Percentiles rank a stretch among this genome's conserved stretches.
These are phyloP conservation scores for Helostoma temminkii DNA, from an alignment of 2,797 vertebrate species.

Conservation along the genomic window DNA sequence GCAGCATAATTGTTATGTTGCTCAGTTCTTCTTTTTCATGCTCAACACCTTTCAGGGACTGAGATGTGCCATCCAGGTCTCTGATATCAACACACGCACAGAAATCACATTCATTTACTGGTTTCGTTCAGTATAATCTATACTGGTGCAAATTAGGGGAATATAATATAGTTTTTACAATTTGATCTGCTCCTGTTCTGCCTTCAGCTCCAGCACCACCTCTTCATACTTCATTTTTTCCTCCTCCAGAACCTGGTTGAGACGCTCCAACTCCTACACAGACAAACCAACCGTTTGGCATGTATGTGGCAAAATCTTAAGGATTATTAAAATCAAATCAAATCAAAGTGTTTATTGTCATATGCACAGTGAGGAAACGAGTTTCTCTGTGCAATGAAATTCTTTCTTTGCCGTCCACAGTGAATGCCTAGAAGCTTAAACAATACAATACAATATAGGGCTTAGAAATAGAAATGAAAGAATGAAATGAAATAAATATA, in stretches of 20 bases:
- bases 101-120: background rate
- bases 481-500: no score
- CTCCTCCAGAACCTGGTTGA: slow-evolving; percentile 94
- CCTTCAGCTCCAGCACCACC: slow-evolving; percentile 91
- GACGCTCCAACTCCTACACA: slow-evolving; percentile 90
- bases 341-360: no score
- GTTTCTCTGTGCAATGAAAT: no score
- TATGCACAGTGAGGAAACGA: no score
- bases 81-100: slow-evolving; percentile 72
- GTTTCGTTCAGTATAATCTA: rapidly evolving
- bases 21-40: slow-evolving; percentile 91
- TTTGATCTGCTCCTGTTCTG: slow-evolving; percentile 95
- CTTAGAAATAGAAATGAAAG: no score
- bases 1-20: slow-evolving; percentile 87
- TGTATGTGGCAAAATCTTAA: background rate
- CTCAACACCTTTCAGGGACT: slow-evolving; percentile 92
- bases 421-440: no score
- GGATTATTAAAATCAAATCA: no score
- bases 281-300: background rate
- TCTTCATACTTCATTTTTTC: slow-evolving; percentile 97
- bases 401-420: no score
- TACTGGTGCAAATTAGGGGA: rapidly evolving
- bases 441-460: no score
- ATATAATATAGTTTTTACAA: slow-evolving; percentile 72
- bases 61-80: slow-evolving; percentile 92